These are phyloP conservation scores for Uria aalge DNA, from an alignment of 2,113 vertebrate genomes.

Conservation along the genomic window DNA sequence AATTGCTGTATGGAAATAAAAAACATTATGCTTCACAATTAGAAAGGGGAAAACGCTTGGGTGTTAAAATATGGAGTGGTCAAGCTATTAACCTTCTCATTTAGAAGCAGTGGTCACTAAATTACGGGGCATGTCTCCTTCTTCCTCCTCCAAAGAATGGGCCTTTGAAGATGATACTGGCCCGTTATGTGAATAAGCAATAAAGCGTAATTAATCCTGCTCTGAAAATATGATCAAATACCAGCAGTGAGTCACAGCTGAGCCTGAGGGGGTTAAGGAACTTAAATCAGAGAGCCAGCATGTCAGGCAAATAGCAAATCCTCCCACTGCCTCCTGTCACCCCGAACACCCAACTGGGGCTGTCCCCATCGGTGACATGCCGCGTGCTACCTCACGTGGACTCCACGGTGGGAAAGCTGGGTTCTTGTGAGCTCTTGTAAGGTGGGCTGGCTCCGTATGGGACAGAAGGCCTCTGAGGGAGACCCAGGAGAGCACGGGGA, in stretches of 20 bases:
- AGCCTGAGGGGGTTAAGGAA: background rate
- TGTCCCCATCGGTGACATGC: background rate
- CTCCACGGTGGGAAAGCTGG: fast-evolving
- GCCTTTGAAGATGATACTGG: conserved; percentile 47
- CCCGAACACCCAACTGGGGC: background rate
- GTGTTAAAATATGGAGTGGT: conserved; percentile 20
- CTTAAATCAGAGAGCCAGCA: background rate
- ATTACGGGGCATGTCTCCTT: conserved; percentile 23
- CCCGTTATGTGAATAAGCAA: background rate
- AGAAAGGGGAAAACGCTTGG: background rate
- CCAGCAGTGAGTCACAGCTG: conserved; percentile 13
- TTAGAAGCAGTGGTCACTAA: conserved; percentile 48
- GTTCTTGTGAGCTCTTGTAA: background rate
- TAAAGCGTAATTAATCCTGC: conserved; percentile 48
- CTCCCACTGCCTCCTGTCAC: background rate
- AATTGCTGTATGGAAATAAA: background rate
- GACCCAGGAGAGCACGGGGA: background rate
- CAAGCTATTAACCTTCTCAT: conserved; percentile 56
- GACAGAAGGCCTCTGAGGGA: background rate
- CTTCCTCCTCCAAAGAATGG: conserved; percentile 14
- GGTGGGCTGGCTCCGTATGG: background rate
- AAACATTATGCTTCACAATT: background rate
- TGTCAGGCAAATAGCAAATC: background rate
- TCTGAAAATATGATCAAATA: conserved; percentile 45
- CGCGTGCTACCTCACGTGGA: background rate